Conservation (phyloP, 2,888 invertebrate genomes). For the Cephus pygmeus region DNA sequence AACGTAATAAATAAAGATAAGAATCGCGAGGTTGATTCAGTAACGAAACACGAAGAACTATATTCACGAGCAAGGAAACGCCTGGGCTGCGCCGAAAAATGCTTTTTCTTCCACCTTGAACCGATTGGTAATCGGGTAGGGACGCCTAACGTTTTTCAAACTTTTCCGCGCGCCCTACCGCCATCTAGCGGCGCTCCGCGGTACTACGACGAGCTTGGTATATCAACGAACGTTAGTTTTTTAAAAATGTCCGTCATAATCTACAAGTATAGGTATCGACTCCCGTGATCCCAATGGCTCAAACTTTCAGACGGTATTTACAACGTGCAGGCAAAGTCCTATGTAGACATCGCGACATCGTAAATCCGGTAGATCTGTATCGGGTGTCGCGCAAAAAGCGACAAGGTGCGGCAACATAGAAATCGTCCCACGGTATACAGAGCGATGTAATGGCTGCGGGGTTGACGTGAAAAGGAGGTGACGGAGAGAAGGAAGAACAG, state of each 20-base stretch:
- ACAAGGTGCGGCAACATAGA: constrained; percentile 29
- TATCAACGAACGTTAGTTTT: not conserved
- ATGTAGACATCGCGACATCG: not conserved
- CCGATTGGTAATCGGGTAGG: not conserved
- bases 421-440: not conserved
- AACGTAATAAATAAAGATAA: constrained; percentile 59
- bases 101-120: not conserved
- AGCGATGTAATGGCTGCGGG: not conserved
- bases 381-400: constrained; percentile 19
- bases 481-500: too few relatives aligned
- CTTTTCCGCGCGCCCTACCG: not conserved
- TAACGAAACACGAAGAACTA: not conserved
- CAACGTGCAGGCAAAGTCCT: not conserved
- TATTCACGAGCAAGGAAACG: not conserved
- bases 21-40: constrained; percentile 26
- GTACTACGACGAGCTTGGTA: not conserved
- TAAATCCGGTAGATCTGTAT: constrained; percentile 27
- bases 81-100: not conserved
- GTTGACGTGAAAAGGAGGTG: too few relatives aligned
- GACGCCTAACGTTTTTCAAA: not conserved
- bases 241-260: not conserved
- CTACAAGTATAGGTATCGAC: not conserved
- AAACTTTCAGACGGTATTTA: not conserved
- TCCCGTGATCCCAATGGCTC: not conserved
- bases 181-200: too few relatives aligned